These are phyloP conservation scores for Achatina immaculata DNA, from an alignment of 1,140 invertebrate genomes.

Conservation along the genomic window DNA sequence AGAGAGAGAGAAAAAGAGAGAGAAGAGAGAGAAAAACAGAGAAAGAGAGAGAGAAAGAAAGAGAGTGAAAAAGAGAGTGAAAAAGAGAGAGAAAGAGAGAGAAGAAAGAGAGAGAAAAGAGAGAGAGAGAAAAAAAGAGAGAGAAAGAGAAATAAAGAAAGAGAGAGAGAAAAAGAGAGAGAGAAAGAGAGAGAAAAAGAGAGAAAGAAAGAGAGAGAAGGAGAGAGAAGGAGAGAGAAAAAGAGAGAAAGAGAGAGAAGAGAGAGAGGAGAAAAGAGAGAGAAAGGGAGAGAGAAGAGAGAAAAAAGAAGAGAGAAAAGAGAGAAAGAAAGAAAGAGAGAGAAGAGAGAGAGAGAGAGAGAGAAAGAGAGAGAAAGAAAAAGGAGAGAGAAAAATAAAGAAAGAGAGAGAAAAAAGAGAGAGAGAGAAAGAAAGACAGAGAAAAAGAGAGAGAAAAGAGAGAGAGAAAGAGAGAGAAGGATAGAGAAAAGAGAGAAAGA, in stretches of 20 bases:
- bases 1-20: too few relatives aligned
- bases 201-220: neutral
- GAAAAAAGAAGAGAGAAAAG: neutral
- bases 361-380: neutral
- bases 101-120: neutral
- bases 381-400: neutral
- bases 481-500: neutral
- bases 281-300: neutral
- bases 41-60: neutral
- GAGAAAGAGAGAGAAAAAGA: neutral
- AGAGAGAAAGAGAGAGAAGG: neutral
- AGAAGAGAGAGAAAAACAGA: neutral
- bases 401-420: neutral
- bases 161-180: neutral
- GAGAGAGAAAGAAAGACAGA: neutral
- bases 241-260: neutral
- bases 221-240: neutral
- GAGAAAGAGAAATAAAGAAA: neutral
- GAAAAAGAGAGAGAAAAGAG: neutral
- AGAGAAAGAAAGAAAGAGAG: neutral
- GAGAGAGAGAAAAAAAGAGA: neutral
- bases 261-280: constrained; percentile 1
- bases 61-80: neutral
- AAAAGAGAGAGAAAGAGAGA: neutral
- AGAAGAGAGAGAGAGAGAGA: neutral